Evolutionary conservation across 2,888 invertebrate genomes (phyloP).

Genomic region (Clunio marinus): DNA sequence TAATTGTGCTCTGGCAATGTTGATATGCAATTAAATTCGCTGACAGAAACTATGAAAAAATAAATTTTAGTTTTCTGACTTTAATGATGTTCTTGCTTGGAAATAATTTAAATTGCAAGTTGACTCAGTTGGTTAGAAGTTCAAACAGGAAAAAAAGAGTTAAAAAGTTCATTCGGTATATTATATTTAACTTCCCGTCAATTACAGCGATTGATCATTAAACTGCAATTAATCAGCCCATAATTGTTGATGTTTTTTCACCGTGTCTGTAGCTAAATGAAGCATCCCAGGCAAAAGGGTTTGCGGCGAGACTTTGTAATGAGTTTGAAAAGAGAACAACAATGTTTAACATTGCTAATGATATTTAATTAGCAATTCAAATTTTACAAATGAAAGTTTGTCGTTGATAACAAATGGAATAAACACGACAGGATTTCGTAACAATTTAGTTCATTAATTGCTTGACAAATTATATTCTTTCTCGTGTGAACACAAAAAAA

Average conservation of each 20-base stretch:
- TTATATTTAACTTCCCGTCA: conserved; percentile 29
- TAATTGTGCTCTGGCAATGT: conserved; percentile 28
- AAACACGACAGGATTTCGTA: neutral
- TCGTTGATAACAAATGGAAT: neutral
- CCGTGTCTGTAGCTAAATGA: neutral
- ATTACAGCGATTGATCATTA: conserved; percentile 39
- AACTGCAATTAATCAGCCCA: conserved; percentile 36
- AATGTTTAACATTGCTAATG: conserved; percentile 28
- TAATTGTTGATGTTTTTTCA: conserved; percentile 33
- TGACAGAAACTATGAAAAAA: too few species aligned
- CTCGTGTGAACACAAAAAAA: too few species aligned
- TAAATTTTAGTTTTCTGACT: too few species aligned
- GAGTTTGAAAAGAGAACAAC: neutral
- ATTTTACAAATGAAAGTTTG: neutral
- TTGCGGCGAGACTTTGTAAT: conserved; percentile 17
- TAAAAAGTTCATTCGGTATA: too few species aligned
- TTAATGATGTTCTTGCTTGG: too few species aligned
- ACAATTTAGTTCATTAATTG: neutral
- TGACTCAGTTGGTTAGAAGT: too few species aligned
- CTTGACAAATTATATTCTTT: too few species aligned
- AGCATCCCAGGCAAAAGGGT: conserved; percentile 1
- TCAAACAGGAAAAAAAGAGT: too few species aligned
- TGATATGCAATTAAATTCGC: too few species aligned
- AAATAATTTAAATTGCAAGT: too few species aligned
- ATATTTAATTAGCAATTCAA: conserved; percentile 34